phyloP scores from a whole-genome alignment of 2,888 invertebrate species.

The Drosophila vallismaia region DNA sequence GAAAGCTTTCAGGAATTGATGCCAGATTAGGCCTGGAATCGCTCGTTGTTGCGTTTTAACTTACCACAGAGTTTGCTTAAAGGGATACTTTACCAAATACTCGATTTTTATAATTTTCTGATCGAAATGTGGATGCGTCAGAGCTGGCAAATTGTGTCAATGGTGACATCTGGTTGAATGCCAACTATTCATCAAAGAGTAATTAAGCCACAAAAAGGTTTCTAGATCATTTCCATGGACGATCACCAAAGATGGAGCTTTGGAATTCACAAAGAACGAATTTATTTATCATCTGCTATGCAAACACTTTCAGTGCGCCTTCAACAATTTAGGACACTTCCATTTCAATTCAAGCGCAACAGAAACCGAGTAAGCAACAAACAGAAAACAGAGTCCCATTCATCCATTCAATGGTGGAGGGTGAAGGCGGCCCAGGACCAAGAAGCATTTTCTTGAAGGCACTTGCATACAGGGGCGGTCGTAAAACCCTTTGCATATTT shows the following conservation, averaged over 20 bases:
- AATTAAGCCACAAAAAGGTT: not conserved
- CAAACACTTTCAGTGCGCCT: slow-evolving; percentile 24
- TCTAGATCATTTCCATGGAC: slow-evolving; percentile 3
- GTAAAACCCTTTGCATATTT: slow-evolving; percentile 64
- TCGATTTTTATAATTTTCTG: slow-evolving; percentile 51
- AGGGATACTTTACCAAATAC: slow-evolving; percentile 15
- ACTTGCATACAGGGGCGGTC: slow-evolving; percentile 36
- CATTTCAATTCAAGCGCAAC: slow-evolving; percentile 34
- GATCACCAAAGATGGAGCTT: too few relatives aligned
- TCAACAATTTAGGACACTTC: slow-evolving; percentile 26
- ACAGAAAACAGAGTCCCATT: slow-evolving; percentile 24
- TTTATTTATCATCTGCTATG: slow-evolving; percentile 21
- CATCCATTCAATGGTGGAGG: slow-evolving; percentile 5
- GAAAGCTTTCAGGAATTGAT: not conserved
- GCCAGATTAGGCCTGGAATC: not conserved
- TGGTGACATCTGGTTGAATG: slow-evolving; percentile 18
- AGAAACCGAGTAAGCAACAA: slow-evolving; percentile 34
- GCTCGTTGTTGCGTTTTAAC: not conserved
- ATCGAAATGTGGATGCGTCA: slow-evolving; percentile 47
- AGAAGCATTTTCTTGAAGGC: slow-evolving; percentile 26
- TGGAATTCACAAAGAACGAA: too few relatives aligned
- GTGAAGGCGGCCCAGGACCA: not conserved
- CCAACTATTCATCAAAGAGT: not conserved
- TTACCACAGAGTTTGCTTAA: slow-evolving; percentile 14
- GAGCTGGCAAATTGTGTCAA: slow-evolving; percentile 21